Percentiles rank a stretch among this genome's conserved stretches.
These are phyloP conservation scores for Leucoraja erinaceus DNA, from an alignment of 2,113 vertebrate genomes.

Conservation along the genomic window DNA sequence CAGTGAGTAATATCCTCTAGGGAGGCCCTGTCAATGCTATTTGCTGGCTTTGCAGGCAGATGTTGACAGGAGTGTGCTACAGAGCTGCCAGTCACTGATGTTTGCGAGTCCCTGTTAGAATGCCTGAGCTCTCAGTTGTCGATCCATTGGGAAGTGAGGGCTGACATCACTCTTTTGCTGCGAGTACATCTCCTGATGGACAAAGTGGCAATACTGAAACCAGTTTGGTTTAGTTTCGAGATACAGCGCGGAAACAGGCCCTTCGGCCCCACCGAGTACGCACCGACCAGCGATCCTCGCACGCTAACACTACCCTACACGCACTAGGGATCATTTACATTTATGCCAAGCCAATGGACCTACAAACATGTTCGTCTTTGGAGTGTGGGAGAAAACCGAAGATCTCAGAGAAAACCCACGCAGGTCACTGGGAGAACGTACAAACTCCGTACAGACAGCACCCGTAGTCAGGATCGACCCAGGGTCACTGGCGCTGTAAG, in stretches of 20 bases:
- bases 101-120: background rate
- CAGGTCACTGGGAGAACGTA: no score
- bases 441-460: no score
- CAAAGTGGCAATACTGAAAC: background rate
- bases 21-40: background rate
- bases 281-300: no score
- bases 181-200: background rate
- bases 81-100: background rate
- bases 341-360: no score
- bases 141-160: background rate
- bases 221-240: background rate
- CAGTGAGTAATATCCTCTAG: constrained; percentile 9
- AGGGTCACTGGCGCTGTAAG: no score
- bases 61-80: background rate
- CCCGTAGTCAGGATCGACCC: no score
- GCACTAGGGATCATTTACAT: no score
- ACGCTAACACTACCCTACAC: no score
- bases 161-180: background rate
- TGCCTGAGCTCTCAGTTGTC: background rate
- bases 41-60: background rate
- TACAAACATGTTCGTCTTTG: no score
- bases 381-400: no score
- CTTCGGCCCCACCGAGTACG: no score
- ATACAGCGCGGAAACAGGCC: background rate
- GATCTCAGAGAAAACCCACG: no score